Evolutionary conservation across 2,113 vertebrate genomes (phyloP), one percentile per base, ranked within the genome.

Genomic region (Paramisgurnus dabryanus): DNA sequence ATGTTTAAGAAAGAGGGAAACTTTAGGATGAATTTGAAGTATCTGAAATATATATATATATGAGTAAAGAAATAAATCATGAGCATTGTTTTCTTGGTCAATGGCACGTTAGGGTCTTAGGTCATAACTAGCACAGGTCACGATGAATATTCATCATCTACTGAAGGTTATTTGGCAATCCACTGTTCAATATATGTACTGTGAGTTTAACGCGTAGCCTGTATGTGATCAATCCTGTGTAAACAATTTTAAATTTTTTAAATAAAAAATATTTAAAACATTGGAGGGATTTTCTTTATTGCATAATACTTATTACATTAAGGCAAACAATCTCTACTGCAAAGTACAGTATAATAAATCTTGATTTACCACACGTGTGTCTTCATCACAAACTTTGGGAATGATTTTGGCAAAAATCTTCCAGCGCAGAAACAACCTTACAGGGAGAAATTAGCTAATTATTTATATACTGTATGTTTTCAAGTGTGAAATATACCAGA

Each of bases 191-290:
- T 88, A 87, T 88, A 88, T 88, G 82, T 84, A 85, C 77, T 86
- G 82, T 82, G 76, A 82, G 86, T 84, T 90, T 87, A 74, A 76
- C 80, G 84, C 82, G 87, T 88, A 85, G 70, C 70, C 49, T 18
- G 55, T 58, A 17, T 58, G 55, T 18, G 55, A 45, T 58, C 7
- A 58, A 8, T 58, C 55, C 55, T 58, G 17, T 58, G 13, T 60
- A 22, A 40, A 89, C 89, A 55, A 85, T 83, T 87, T 34, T 88
- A 84, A 87, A 88, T 90, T 92, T 89, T 87, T 88, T 80, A 84
- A 71, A 86, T 76, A 66, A 86, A 85, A 76, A 91, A 89, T 86
- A 87, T 90, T 90, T 90, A 90, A 91, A 90, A 92, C 81, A 71
- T 45, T 64, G 7, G 66, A 41, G 13, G 13, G 61, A 70, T 39